Conservation (phyloP, 2,113 vertebrate genomes). For the Pterocles burchelli region DNA sequence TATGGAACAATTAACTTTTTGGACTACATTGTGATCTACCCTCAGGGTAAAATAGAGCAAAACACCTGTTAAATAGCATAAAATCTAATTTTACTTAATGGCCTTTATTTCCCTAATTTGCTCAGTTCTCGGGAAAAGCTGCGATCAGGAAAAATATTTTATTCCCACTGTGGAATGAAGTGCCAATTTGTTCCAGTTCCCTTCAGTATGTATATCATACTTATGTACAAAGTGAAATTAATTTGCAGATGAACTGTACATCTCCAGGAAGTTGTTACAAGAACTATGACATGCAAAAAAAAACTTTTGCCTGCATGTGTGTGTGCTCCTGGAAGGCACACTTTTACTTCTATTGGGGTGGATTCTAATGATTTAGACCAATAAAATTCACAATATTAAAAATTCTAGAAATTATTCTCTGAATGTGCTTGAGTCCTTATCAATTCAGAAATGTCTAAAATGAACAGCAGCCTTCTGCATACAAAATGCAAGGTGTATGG, state of each 20-base stretch:
- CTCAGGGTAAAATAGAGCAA: constrained; percentile 52
- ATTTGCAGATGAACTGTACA: background rate
- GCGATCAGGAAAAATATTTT: constrained; percentile 37
- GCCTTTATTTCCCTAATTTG: constrained; percentile 42
- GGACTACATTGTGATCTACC: constrained; percentile 29
- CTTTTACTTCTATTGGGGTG: background rate
- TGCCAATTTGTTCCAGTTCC: constrained; percentile 51
- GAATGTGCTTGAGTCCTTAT: background rate
- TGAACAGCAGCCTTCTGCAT: background rate
- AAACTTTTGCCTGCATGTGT: background rate
- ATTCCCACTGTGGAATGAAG: constrained; percentile 42
- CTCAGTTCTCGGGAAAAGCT: constrained; percentile 41
- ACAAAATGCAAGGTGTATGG: background rate
- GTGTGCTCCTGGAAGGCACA: background rate
- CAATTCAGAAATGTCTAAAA: background rate
- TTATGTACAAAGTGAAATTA: constrained; percentile 11
- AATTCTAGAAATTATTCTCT: background rate
- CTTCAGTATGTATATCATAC: background rate
- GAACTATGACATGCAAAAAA: background rate
- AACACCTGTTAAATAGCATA: constrained; percentile 67
- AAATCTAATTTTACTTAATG: constrained; percentile 64
- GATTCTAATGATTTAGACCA: background rate
- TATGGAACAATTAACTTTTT: constrained; percentile 64
- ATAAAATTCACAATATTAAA: background rate
- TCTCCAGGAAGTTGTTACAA: background rate